phyloP scores from a whole-genome alignment of 2,888 invertebrate genomes.

The Lochmaea capreae region DNA sequence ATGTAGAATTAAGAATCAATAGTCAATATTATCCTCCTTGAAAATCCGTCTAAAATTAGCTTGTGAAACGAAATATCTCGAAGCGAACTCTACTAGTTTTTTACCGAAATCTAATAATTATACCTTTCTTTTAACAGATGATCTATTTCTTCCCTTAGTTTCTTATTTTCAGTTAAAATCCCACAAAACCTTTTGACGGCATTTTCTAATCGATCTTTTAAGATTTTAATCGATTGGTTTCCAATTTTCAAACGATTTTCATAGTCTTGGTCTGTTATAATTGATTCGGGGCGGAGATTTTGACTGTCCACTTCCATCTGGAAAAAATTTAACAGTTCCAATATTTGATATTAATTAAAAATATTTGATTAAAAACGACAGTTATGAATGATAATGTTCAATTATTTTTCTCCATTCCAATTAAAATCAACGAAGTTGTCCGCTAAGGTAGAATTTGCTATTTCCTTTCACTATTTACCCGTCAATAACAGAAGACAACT shows the following conservation, averaged over 20 bases:
- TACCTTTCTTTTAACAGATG: conserved; percentile 83
- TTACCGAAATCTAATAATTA: conserved; percentile 27
- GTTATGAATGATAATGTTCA: too few species aligned
- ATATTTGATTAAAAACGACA: not conserved
- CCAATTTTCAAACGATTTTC: conserved; percentile 68
- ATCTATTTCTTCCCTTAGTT: conserved; percentile 82
- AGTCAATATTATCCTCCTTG: too few species aligned
- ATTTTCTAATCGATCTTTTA: conserved; percentile 82
- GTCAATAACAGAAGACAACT: too few species aligned
- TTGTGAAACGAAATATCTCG: too few species aligned
- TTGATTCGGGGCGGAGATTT: conserved; percentile 61
- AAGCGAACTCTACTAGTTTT: too few species aligned
- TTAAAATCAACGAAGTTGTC: too few species aligned
- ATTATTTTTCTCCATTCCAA: too few species aligned
- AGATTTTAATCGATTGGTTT: conserved; percentile 70
- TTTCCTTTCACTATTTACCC: too few species aligned
- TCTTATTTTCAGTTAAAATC: conserved; percentile 79
- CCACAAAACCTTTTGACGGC: conserved; percentile 81
- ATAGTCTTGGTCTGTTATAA: conserved; percentile 65
- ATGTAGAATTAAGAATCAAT: too few species aligned
- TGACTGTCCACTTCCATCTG: conserved; percentile 66
- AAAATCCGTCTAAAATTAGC: too few species aligned
- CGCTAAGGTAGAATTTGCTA: too few species aligned
- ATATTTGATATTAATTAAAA: not conserved
- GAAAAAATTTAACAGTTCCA: conserved; percentile 6